phyloP scores from a whole-genome alignment of 2,113 vertebrate genomes.

The Diglossa brunneiventris region DNA sequence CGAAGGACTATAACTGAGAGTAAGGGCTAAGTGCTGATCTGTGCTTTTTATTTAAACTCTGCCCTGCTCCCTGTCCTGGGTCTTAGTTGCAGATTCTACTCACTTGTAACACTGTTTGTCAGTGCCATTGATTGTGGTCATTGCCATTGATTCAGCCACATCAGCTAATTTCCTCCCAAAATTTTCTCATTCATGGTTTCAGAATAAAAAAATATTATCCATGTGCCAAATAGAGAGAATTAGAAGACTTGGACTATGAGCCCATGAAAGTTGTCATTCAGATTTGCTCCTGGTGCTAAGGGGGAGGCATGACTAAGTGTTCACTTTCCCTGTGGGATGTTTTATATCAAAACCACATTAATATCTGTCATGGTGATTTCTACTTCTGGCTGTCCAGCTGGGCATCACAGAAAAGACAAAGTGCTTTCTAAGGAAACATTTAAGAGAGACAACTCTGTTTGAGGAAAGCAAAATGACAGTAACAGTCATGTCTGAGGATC shows the following conservation, averaged over 20 bases:
- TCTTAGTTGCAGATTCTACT: background rate
- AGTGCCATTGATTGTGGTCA: background rate
- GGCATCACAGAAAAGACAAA: background rate
- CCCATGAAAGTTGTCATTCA: background rate
- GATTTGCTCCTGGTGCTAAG: background rate
- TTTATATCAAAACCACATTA: background rate
- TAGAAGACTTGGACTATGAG: background rate
- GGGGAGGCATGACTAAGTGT: background rate
- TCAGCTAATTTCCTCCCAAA: background rate
- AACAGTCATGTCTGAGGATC: background rate
- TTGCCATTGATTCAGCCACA: background rate
- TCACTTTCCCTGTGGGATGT: background rate
- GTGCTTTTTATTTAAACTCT: background rate
- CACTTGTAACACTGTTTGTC: background rate
- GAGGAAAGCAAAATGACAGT: background rate
- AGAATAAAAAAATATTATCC: background rate
- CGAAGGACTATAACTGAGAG: background rate
- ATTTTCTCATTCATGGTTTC: background rate
- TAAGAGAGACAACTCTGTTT: background rate
- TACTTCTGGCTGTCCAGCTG: background rate
- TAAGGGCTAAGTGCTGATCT: background rate
- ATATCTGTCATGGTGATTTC: background rate
- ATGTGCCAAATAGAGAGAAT: background rate
- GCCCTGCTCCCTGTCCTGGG: background rate
- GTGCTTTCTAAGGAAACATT: background rate